Base-by-base conservation (phyloP, 2,797 vertebrate species). In the Ciconia nigra region DNA sequence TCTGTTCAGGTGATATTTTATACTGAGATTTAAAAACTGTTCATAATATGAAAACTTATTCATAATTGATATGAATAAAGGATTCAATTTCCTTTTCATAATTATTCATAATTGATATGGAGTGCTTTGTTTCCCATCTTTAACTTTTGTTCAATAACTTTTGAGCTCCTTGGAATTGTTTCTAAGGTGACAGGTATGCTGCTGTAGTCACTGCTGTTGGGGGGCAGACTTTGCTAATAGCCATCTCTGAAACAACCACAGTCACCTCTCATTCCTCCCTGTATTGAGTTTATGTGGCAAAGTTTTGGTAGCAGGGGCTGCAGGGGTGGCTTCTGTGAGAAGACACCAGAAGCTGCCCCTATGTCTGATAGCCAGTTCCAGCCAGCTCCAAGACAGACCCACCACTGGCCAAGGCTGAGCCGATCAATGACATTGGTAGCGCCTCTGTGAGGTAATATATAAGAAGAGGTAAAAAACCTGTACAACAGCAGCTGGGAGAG, bases 341-440 rank as follows among this genome's bases (percentile, higher is more conserved):
- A 61, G 26, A 33, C 13, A 26, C 16, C 10, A 21, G 24, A 49
- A n/a, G 18, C 35, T 29, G 14, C 47, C 25, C 9, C 31, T 8
- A 10, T 16, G 25, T 52, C 13, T 2, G 3, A 35, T 4, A 62
- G n/a, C 7, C 16, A 49, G 12, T 47, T 37, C 28, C 15, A 61
- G 44, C 9, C 25, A 4, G 33, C 13, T 26, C 13, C 26, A 52
- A 19, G 31, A 52, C 2, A 3, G 25, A 62, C 28, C 33, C 2
- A 3, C 10, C 1, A 1, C 26, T 54, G 47, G 20, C 39, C 28
- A 26, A 26, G 21, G 47, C 13, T 13, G 33, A 55, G 29, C 9
- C 5, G 2, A 25, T 58, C 16, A 21, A 9, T 3, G 2, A 14
- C 12, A 19, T 3, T 29, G 13, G 29, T 29, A 49, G 12, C 3